Base-by-base conservation (phyloP, 2,888 invertebrate genomes). In the Endotricha flammealis region DNA sequence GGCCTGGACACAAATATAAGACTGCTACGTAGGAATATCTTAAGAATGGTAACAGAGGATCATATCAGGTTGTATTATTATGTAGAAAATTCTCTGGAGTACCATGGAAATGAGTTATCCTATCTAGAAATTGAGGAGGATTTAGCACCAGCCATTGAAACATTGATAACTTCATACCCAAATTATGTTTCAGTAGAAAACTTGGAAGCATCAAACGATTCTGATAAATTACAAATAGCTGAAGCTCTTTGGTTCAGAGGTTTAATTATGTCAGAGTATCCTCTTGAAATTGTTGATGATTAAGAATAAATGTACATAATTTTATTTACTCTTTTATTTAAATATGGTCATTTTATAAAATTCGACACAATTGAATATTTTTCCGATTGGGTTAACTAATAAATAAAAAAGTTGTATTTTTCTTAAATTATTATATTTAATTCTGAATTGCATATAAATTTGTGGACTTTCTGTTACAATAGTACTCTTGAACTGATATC, bases 201-300 rank as follows among this genome's bases (percentile, higher is more conserved):
- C 41, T 76, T 98, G 27, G 94, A 95, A 1, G 59, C 92, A 13
- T 78, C 89, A 0, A 83, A 88, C 41, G 86, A 91, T 9, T 81
- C 90, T 1, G 90, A 90, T 12, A 94, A 93, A 81, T 88, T 95
- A 16, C 68, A 78, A 32, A 64, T 85, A 38, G 92, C 90, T 2
- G 90, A 90, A 38, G 91, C 92, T 32, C 77, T 97, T 34, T 97
- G 96, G 94, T 94, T 95, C 54, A 90, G 91, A 48, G 95, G 95
- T 0, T 75, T 97, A 5, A 68, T 97, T 5, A 90, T 95, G 79
- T 92, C 95, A 2, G 89, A 91, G 45, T 80, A 86, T 46, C 91
- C 91, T 17, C 68, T 91, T 44, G 81, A 85, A 20, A 70, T 64
- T 42, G 57, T 87, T 44, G 83, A 81, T 42, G 79, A 82, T 57